Conservation (phyloP, 53 echinoderm and acorn worm genomes). For the Zoroaster sp. region DNA sequence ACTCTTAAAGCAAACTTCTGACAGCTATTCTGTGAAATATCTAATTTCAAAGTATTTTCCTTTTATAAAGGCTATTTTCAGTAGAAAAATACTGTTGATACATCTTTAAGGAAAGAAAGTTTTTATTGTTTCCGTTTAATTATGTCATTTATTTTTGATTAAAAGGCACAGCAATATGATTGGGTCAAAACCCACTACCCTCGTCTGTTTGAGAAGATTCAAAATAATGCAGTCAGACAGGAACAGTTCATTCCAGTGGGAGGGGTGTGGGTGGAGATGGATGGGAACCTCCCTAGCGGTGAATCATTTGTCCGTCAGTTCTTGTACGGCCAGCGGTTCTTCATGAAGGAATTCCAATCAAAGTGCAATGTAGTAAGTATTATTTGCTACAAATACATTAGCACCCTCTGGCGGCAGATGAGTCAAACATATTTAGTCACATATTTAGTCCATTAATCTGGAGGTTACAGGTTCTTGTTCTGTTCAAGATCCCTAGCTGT, state of each 20-base stretch:
- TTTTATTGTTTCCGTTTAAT: neutral
- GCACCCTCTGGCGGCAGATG: too few species aligned
- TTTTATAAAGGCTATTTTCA: neutral
- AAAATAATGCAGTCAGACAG: slow-evolving; percentile 24
- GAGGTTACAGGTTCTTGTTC: too few species aligned
- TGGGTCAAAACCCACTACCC: slow-evolving; percentile 78
- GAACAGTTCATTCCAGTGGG: slow-evolving; percentile 94
- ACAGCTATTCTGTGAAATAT: too few species aligned
- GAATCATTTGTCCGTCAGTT: slow-evolving; percentile 93
- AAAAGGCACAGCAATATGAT: slow-evolving; percentile 89
- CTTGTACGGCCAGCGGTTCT: slow-evolving; percentile 85
- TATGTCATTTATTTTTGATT: neutral
- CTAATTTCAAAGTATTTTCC: too few species aligned
- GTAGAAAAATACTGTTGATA: neutral
- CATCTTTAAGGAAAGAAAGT: neutral
- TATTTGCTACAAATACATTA: too few species aligned
- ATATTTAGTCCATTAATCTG: too few species aligned
- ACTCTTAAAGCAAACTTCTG: too few species aligned
- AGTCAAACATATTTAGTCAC: too few species aligned
- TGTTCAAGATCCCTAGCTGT: too few species aligned
- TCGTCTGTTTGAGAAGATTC: slow-evolving; percentile 61
- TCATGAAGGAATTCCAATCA: slow-evolving; percentile 75
- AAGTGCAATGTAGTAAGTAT: slow-evolving; percentile 79
- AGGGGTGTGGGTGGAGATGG: slow-evolving; percentile 98
- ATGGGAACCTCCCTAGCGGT: slow-evolving; percentile 93